A percentile compares a stretch with the other conserved stretches of the same genome.
Evolutionary conservation across 2,888 invertebrate species (phyloP).

Genomic region (Petrolisthes cinctipes): DNA sequence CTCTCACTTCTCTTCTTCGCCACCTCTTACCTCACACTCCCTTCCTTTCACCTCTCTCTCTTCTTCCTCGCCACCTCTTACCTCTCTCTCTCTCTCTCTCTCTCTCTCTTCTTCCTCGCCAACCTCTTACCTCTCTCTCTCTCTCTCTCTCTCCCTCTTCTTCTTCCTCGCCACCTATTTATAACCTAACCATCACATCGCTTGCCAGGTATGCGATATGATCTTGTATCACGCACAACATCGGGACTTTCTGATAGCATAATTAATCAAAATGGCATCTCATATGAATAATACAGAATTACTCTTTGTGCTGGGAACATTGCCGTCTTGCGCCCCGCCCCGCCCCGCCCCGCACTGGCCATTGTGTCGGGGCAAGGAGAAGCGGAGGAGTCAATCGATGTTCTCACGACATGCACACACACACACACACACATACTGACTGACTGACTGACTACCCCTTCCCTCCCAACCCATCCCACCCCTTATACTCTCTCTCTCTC

Average conservation of each 20-base stretch:
- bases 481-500: background rate
- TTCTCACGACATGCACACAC: constrained; percentile 2
- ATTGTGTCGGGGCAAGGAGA: background rate
- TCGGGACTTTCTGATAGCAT: constrained; percentile 18
- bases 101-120: background rate
- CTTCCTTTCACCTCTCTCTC: background rate
- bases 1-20: background rate
- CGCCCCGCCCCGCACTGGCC: background rate
- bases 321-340: background rate
- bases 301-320: constrained; percentile 17
- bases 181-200: background rate
- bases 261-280: constrained; percentile 35
- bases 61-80: background rate
- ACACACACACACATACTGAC: constrained; percentile 29
- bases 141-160: background rate
- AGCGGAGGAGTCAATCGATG: constrained; percentile 16
- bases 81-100: background rate
- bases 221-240: constrained; percentile 35
- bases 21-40: background rate
- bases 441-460: background rate
- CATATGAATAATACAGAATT: constrained; percentile 45
- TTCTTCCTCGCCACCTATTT: background rate
- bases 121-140: background rate
- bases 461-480: background rate
- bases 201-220: constrained; percentile 7